These are phyloP conservation scores for Megamerina dolium DNA, from an alignment of 2,888 invertebrate genomes.

Conservation along the genomic window DNA sequence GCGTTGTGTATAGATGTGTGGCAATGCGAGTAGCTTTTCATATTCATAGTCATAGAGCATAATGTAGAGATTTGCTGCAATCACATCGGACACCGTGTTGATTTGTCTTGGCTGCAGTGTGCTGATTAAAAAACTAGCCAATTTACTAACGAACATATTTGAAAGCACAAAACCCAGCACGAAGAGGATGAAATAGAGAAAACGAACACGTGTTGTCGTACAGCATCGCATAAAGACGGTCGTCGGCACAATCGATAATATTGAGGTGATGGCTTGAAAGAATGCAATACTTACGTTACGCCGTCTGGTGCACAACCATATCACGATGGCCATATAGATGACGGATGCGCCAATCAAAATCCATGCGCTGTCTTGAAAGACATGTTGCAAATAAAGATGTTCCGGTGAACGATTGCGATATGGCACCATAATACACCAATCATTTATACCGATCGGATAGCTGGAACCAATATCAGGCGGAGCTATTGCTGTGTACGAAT, in stretches of 20 bases:
- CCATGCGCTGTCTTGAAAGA: conserved; percentile 30
- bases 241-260: conserved; percentile 26
- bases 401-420: conserved; percentile 29
- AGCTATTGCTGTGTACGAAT: conserved; percentile 28
- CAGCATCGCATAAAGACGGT: conserved; percentile 21
- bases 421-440: conserved; percentile 40
- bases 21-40: conserved; percentile 12
- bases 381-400: conserved; percentile 27
- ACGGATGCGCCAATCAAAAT: conserved; percentile 20
- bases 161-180: conserved; percentile 32
- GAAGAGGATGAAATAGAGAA: conserved; percentile 25
- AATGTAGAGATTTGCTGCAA: conserved; percentile 28
- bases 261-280: conserved; percentile 31
- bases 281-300: conserved; percentile 28
- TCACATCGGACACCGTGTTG: conserved; percentile 30
- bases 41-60: conserved; percentile 26
- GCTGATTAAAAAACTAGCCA: conserved; percentile 35
- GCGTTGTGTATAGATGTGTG: conserved; percentile 17
- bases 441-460: conserved; percentile 39
- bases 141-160: conserved; percentile 34
- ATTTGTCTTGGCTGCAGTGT: conserved; percentile 27
- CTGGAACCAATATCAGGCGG: conserved; percentile 22
- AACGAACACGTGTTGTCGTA: conserved; percentile 28
- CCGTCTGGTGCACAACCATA: conserved; percentile 31
- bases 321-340: conserved; percentile 26